A percentile compares a stretch with the other conserved stretches of the same genome.
These are phyloP conservation scores for Chrysina gloriosa DNA, from an alignment of 2,888 invertebrate genomes.

Conservation along the genomic window DNA sequence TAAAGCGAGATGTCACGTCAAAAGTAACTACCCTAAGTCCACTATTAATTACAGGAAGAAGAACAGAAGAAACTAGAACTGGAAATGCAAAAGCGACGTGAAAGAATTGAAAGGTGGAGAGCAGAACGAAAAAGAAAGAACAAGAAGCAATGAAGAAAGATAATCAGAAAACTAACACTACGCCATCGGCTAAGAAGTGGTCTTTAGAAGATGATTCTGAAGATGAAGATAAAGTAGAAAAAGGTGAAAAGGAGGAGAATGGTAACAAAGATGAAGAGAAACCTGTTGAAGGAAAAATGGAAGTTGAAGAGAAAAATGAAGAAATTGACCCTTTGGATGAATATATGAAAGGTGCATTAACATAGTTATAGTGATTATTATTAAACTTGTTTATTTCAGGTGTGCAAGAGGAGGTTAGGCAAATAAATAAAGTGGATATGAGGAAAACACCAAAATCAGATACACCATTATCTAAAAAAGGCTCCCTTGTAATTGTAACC, in stretches of 20 bases:
- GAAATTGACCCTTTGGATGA: constrained; percentile 97
- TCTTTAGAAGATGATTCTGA: constrained; percentile 96
- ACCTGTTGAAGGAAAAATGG: constrained; percentile 53
- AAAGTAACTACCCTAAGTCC: no score
- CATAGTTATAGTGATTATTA: background rate
- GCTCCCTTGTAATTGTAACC: constrained; percentile 83
- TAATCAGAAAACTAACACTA: constrained; percentile 69
- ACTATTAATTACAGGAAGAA: constrained; percentile 78
- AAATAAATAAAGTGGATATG: constrained; percentile 80
- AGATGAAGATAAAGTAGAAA: constrained; percentile 77
- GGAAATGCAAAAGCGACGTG: constrained; percentile 96
- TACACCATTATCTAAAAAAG: constrained; percentile 64
- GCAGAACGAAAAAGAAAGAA: constrained; percentile 92
- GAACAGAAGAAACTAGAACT: constrained; percentile 90
- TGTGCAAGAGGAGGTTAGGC: constrained; percentile 83
- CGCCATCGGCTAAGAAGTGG: constrained; percentile 83
- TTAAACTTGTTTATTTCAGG: constrained; percentile 45
- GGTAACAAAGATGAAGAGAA: constrained; percentile 48
- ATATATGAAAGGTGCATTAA: constrained; percentile 85
- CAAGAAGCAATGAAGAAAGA: constrained; percentile 84
- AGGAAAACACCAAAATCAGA: constrained; percentile 66
- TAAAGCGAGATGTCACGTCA: no score
- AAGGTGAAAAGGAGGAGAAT: constrained; percentile 53
- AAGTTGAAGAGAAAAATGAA: constrained; percentile 67
- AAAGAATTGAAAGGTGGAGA: constrained; percentile 96